Conservation (phyloP, 1,140 invertebrate genomes). For the Teleopsis dalmanni region DNA sequence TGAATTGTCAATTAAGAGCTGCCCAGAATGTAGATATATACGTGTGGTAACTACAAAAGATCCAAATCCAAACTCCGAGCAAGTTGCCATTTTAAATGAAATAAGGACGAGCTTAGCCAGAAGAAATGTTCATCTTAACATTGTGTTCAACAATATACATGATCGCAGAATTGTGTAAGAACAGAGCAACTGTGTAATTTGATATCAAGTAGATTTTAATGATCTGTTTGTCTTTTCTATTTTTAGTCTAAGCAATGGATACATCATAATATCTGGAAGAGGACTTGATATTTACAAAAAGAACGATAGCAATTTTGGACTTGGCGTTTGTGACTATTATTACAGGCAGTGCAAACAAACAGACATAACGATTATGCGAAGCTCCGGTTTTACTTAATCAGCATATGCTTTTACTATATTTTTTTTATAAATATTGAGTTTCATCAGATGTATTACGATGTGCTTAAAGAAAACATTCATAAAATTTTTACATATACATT, state of each 20-base stretch:
- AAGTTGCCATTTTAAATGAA: conserved; percentile 49
- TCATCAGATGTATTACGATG: neutral
- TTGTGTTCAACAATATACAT: conserved; percentile 68
- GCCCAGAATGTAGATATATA: conserved; percentile 59
- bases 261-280: conserved; percentile 90
- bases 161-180: conserved; percentile 81
- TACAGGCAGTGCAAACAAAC: conserved; percentile 77
- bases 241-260: conserved; percentile 79
- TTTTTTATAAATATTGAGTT: neutral
- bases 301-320: conserved; percentile 62
- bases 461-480: neutral
- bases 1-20: conserved; percentile 68
- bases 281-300: conserved; percentile 85
- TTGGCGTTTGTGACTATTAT: conserved; percentile 75
- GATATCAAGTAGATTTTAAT: no score
- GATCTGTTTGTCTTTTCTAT: neutral
- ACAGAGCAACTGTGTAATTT: neutral
- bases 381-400: conserved; percentile 1
- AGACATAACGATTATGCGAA: conserved; percentile 69
- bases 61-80: conserved; percentile 34
- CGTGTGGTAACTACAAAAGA: conserved; percentile 48
- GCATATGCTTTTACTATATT: neutral
- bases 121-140: conserved; percentile 53
- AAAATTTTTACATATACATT: no score
- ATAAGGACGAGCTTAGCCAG: conserved; percentile 53